These are phyloP conservation scores for Neolamprologus longior DNA, from an alignment of 2,113 vertebrate species.

Conservation along the genomic window DNA sequence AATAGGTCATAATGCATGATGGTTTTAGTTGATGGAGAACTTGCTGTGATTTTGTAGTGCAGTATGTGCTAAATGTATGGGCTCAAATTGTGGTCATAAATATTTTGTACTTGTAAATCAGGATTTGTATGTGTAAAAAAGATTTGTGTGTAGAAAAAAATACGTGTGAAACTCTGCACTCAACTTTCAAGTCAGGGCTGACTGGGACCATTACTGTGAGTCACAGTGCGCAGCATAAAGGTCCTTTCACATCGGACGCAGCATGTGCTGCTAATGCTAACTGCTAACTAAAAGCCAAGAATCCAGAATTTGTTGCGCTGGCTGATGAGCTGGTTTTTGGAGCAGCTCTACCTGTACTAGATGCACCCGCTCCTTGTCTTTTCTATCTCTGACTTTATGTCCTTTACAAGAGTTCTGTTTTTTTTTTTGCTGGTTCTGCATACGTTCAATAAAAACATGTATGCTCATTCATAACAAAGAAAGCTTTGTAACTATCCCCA, in stretches of 20 bases:
- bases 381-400: too few relatives aligned
- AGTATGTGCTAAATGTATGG: background rate
- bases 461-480: too few relatives aligned
- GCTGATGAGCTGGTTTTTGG: rapidly evolving
- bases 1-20: background rate
- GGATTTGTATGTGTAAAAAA: background rate
- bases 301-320: too few relatives aligned
- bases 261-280: too few relatives aligned
- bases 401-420: rapidly evolving
- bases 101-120: background rate
- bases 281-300: too few relatives aligned
- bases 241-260: too few relatives aligned
- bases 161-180: background rate
- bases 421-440: rapidly evolving
- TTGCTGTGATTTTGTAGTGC: background rate
- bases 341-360: too few relatives aligned
- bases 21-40: background rate
- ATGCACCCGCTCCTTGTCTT: rapidly evolving
- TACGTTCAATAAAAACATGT: too few relatives aligned
- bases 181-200: background rate
- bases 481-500: too few relatives aligned
- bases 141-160: rapidly evolving
- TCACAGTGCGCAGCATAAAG: too few relatives aligned
- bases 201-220: rapidly evolving
- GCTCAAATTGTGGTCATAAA: background rate